These are phyloP conservation scores for Eunapius fragilis DNA, from an alignment of 37 sponge, comb jelly and placozoan species.

Conservation along the genomic window DNA sequence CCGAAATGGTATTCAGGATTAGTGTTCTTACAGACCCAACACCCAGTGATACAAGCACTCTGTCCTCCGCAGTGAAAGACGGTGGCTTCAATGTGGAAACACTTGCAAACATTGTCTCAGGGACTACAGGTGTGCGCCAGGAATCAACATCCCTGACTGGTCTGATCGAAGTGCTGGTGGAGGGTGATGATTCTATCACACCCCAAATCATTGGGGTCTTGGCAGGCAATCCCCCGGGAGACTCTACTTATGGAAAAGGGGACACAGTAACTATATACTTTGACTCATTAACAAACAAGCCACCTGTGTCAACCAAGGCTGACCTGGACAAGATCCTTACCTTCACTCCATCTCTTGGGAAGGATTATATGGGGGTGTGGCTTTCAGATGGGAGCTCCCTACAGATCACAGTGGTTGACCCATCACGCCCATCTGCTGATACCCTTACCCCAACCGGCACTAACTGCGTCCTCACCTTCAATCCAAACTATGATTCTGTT, in stretches of 20 bases:
- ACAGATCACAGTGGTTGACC: slow-evolving; percentile 64
- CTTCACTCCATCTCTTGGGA: slow-evolving; percentile 70
- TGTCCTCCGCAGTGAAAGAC: slow-evolving; percentile 16
- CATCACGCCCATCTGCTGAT: not conserved
- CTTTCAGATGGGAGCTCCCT: slow-evolving; percentile 32
- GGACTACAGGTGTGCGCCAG: slow-evolving; percentile 20
- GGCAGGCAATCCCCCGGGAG: slow-evolving; percentile 60
- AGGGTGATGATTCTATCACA: slow-evolving; percentile 50
- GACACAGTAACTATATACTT: slow-evolving; percentile 80
- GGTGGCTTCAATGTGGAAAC: slow-evolving; percentile 48
- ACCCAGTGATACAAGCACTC: not conserved
- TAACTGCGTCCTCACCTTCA: slow-evolving; percentile 59
- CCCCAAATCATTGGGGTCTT: slow-evolving; percentile 62
- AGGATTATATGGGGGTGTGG: slow-evolving; percentile 77
- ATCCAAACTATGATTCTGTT: slow-evolving; percentile 56
- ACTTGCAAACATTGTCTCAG: slow-evolving; percentile 40
- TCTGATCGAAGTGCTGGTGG: not conserved
- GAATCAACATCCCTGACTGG: no score
- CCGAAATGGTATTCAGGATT: slow-evolving; percentile 55
- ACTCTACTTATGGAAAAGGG: slow-evolving; percentile 51
- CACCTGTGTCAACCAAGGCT: slow-evolving; percentile 54
- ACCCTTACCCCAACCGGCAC: not conserved
- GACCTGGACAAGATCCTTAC: slow-evolving; percentile 74
- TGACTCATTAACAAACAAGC: slow-evolving; percentile 60
- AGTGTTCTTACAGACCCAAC: slow-evolving; percentile 3